Conservation (phyloP, 2,888 invertebrate genomes). For the Leucoptera coffeella region DNA sequence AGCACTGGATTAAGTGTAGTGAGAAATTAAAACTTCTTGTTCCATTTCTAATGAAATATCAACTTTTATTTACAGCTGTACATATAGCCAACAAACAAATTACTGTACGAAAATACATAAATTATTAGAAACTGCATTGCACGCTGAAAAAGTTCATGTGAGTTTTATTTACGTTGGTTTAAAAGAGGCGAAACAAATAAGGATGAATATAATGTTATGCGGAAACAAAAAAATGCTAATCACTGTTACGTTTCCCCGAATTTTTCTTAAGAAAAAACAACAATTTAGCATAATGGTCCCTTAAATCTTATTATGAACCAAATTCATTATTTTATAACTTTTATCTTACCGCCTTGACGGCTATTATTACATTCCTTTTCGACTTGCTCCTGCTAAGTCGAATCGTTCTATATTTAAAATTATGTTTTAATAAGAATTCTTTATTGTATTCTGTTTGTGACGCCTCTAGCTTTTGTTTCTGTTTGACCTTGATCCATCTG, state of each 20-base stretch:
- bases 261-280: background rate
- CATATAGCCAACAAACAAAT: too few species aligned
- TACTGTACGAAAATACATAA: too few species aligned
- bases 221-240: background rate
- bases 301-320: background rate
- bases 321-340: background rate
- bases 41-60: too few species aligned
- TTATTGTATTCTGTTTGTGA: slow-evolving; percentile 6
- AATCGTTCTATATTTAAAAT: slow-evolving; percentile 35
- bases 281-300: background rate
- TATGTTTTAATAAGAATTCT: slow-evolving; percentile 22
- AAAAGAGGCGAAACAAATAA: background rate
- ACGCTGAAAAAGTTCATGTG: too few species aligned
- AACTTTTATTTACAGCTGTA: too few species aligned
- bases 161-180: too few species aligned
- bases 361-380: slow-evolving; percentile 36
- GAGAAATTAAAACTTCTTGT: too few species aligned
- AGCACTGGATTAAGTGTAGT: too few species aligned
- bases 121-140: too few species aligned
- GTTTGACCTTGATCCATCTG: slow-evolving; percentile 38
- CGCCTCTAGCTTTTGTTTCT: slow-evolving; percentile 14
- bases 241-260: background rate
- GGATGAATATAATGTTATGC: background rate
- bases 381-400: slow-evolving; percentile 35
- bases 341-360: slow-evolving; percentile 42